Base-by-base conservation (phyloP, 1,140 invertebrate genomes). In the Leucophenga varia region DNA sequence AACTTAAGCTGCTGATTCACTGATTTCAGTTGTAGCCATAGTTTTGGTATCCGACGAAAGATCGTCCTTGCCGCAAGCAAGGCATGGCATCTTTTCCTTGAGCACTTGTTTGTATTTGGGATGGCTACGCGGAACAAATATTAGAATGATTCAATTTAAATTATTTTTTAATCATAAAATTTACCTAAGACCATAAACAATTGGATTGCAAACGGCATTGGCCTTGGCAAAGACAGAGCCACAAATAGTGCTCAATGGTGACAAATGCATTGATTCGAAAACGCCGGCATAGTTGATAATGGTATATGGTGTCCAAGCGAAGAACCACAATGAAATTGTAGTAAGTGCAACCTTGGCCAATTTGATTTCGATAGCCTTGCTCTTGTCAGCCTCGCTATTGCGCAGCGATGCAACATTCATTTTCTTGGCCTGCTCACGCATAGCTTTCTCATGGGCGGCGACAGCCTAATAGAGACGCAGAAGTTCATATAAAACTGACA, bases 251-350 rank as follows among this genome's bases (percentile, higher is more conserved):
- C 79, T 79, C 9, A 86, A 74, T 3, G 85, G 84, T 50, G 81
- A 85, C 49, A 88, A 81, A 42, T 79, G 78, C 37, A 77, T 76
- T 19, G 76, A 78, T 50, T 81, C 79, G 64, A 87, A 86, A 50
- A 88, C 79, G 41, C 85, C 86, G 14, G 83, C 78, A 61, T 83
- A 85, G 64, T 87, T 87, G 54, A 90, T 86, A 14, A 85, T 81
- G 41, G 86, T 77, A 63, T 87, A 88, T 17, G 86, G 86, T 28
- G 86, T 87, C 86, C 86, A 88, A 14, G 87, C 87, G 72, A 88
- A 79, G 72, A 90, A 84, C 85, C 86, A 90, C 42, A 89, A 72
- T 8, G 82, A 81, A 48, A 89, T 86, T 49, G 86, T 89, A 64
- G 84, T 86, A 57, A 89, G 65, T 16, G 87, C 86, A 30, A 90